phyloP scores from a whole-genome alignment of 2,888 invertebrate species.

The Ophion costatus region DNA sequence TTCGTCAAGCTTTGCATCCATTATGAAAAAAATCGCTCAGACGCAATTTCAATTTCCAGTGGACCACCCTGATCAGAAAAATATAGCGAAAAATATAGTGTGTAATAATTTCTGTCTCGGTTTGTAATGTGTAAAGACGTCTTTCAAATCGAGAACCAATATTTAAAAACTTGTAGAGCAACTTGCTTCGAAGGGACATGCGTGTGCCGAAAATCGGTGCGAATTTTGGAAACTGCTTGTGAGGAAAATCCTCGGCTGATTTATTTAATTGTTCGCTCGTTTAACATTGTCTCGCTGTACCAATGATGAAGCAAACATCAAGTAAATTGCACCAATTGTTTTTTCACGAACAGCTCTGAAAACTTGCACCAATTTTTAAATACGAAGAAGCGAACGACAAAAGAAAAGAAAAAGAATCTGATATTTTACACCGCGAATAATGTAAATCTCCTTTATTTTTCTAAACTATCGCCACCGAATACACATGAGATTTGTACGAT shows the following conservation, averaged over 20 bases:
- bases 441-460: conserved; percentile 69
- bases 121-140: conserved; percentile 29
- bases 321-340: conserved; percentile 40
- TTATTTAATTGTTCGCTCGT: not conserved
- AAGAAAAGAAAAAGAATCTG: conserved; percentile 40
- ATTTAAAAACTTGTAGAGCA: conserved; percentile 25
- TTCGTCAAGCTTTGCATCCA: not conserved
- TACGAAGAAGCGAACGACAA: conserved; percentile 1
- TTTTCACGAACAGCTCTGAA: not conserved
- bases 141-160: conserved; percentile 20
- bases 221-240: not conserved
- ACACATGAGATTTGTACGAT: conserved; percentile 55
- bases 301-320: conserved; percentile 18
- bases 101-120: conserved; percentile 13
- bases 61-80: not conserved
- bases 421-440: conserved; percentile 62
- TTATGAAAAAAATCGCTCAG: not conserved
- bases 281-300: not conserved
- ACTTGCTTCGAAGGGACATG: not conserved
- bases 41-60: not conserved
- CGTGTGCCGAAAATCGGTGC: conserved; percentile 31
- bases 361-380: not conserved
- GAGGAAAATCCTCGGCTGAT: not conserved
- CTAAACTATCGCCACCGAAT: conserved; percentile 64
- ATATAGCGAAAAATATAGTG: too few relatives aligned